phyloP scores from a whole-genome alignment of 2,888 invertebrate species.

The Drosophila seclusa region DNA sequence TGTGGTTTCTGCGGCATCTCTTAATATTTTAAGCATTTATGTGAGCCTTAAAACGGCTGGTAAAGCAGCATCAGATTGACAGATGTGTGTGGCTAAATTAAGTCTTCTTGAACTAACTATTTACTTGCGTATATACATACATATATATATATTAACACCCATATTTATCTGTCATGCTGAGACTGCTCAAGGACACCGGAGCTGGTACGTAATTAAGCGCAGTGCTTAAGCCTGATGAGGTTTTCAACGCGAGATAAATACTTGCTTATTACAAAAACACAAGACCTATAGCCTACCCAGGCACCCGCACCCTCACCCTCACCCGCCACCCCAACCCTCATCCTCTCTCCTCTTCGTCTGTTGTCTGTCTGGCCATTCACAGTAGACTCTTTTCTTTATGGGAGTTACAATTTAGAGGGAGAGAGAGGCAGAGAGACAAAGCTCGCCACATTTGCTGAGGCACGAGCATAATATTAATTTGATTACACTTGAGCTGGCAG shows the following conservation, averaged over 20 bases:
- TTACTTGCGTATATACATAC: not conserved
- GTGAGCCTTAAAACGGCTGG: conserved; percentile 6
- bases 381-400: conserved; percentile 21
- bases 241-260: conserved; percentile 77
- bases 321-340: not conserved
- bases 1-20: conserved; percentile 31
- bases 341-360: not conserved
- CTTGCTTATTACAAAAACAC: conserved; percentile 60
- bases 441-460: conserved; percentile 40
- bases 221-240: conserved; percentile 73
- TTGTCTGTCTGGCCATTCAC: conserved; percentile 17
- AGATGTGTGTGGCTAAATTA: conserved; percentile 38
- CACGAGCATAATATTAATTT: conserved; percentile 71
- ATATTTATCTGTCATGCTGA: conserved; percentile 15
- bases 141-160: not conserved
- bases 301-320: not conserved
- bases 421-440: conserved; percentile 7
- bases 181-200: conserved; percentile 38
- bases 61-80: conserved; percentile 23
- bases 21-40: conserved; percentile 5
- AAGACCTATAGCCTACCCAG: conserved; percentile 11
- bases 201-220: conserved; percentile 66
- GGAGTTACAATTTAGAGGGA: conserved; percentile 57
- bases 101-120: conserved; percentile 27
- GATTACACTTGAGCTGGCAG: conserved; percentile 54